Evolutionary conservation across 1,140 invertebrate genomes (phyloP).

Genomic region (Papilio aristodemus): DNA sequence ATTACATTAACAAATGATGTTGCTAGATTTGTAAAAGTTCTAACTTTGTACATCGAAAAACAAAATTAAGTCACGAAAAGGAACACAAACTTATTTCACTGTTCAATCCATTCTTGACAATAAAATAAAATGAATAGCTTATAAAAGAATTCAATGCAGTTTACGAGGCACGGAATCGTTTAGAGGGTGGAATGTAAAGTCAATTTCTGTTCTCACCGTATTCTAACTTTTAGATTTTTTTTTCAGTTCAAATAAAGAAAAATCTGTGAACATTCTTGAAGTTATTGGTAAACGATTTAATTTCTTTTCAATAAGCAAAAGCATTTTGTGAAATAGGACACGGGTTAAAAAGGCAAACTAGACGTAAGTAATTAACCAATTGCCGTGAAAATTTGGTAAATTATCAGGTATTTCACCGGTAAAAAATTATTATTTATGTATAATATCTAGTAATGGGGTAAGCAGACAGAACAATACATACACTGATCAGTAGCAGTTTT

Average conservation of each 20-base stretch:
- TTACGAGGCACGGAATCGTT: slow-evolving; percentile 18
- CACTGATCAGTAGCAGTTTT: no score
- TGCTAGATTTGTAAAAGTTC: no score
- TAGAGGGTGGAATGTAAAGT: slow-evolving; percentile 5
- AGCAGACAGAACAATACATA: no score
- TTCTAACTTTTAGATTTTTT: slow-evolving; percentile 2
- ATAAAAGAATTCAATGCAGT: slow-evolving; percentile 20
- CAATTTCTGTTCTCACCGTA: slow-evolving; percentile 2
- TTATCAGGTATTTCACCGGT: no score
- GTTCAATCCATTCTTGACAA: slow-evolving; percentile 14
- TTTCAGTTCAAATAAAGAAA: not conserved
- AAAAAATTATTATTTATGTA: no score
- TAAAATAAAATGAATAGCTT: slow-evolving; percentile 23
- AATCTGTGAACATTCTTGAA: not conserved
- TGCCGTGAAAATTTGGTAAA: no score
- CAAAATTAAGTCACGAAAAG: slow-evolving; percentile 12
- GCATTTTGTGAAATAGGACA: not conserved
- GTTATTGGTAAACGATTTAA: not conserved
- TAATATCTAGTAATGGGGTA: no score
- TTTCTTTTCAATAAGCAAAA: not conserved
- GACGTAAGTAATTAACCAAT: no score
- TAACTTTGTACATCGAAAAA: not conserved
- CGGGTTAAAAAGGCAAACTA: no score
- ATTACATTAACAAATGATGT: no score
- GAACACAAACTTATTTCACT: slow-evolving; percentile 3